Conservation (phyloP, 2,113 vertebrate genomes). For the Plecturocebus donacophilus region DNA sequence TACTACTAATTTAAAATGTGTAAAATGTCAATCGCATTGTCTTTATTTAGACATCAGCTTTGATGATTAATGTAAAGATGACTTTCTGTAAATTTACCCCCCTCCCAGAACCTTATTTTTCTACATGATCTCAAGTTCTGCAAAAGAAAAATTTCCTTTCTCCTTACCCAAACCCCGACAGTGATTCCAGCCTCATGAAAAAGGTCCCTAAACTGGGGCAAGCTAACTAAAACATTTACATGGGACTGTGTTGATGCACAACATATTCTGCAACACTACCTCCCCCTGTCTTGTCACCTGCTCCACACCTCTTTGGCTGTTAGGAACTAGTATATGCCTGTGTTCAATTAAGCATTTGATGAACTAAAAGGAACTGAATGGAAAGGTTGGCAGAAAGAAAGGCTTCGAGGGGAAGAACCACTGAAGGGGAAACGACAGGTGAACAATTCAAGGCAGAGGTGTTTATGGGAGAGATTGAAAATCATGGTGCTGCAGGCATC, state of each 20-base stretch:
- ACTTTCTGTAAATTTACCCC: not conserved
- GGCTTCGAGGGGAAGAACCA: not conserved
- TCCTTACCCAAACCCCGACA: not conserved
- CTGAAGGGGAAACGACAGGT: not conserved
- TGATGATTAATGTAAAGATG: not conserved
- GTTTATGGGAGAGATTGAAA: accelerated
- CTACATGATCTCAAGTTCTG: not conserved
- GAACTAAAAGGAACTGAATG: not conserved
- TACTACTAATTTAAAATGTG: conserved; percentile 14
- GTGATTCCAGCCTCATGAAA: not conserved
- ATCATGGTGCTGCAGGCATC: not conserved
- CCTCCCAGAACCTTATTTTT: not conserved
- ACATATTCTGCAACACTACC: too few species aligned
- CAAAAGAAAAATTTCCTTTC: not conserved
- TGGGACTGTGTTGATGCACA: not conserved
- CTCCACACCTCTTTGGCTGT: not conserved
- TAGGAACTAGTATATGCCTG: not conserved
- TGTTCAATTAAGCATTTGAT: not conserved
- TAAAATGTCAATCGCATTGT: not conserved
- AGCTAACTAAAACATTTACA: not conserved
- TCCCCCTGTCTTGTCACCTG: not conserved
- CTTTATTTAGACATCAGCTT: not conserved
- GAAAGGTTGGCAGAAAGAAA: not conserved
- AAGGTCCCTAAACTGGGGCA: not conserved
- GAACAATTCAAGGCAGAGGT: not conserved